Evolutionary conservation across 2,888 invertebrate species (phyloP).

Genomic region (Drosophila leonis): DNA sequence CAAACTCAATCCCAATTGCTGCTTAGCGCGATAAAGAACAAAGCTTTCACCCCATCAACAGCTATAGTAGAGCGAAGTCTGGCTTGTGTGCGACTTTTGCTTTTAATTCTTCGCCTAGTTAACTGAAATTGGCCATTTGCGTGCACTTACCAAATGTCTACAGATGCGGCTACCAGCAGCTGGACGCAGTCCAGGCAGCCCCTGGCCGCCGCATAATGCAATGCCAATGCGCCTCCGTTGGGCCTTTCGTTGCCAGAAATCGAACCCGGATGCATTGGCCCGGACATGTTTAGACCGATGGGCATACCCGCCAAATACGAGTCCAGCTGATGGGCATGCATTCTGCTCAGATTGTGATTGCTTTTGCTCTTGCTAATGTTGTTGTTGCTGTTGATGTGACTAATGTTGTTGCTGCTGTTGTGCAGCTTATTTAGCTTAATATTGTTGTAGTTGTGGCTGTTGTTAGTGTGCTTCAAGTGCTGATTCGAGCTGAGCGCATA

Average conservation of each 20-base stretch:
- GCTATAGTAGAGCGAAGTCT: too few species aligned
- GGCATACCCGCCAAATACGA: conserved; percentile 67
- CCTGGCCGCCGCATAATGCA: conserved; percentile 94
- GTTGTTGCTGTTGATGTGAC: conserved; percentile 16
- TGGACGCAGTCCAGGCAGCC: conserved; percentile 95
- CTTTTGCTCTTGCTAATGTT: conserved; percentile 27
- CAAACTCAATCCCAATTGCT: not conserved
- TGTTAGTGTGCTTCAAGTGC: conserved; percentile 51
- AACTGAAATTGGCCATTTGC: conserved; percentile 8
- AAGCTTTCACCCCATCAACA: conserved; percentile 55
- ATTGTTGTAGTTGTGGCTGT: conserved; percentile 25
- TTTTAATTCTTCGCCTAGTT: conserved; percentile 27
- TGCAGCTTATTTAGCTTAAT: conserved; percentile 47
- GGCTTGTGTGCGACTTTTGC: conserved; percentile 44
- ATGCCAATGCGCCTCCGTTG: conserved; percentile 90
- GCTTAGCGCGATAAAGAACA: conserved; percentile 38
- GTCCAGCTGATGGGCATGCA: conserved; percentile 85
- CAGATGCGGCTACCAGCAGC: conserved; percentile 91
- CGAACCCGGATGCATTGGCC: conserved; percentile 84
- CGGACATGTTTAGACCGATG: conserved; percentile 72
- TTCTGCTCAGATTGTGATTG: conserved; percentile 66
- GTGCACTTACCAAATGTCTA: conserved; percentile 90
- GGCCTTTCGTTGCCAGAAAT: conserved; percentile 85
- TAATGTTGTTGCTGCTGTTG: conserved; percentile 37
- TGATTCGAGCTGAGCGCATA: conserved; percentile 78